Conservation (phyloP, 2,888 invertebrate genomes). For the Deroplatys truncata region DNA sequence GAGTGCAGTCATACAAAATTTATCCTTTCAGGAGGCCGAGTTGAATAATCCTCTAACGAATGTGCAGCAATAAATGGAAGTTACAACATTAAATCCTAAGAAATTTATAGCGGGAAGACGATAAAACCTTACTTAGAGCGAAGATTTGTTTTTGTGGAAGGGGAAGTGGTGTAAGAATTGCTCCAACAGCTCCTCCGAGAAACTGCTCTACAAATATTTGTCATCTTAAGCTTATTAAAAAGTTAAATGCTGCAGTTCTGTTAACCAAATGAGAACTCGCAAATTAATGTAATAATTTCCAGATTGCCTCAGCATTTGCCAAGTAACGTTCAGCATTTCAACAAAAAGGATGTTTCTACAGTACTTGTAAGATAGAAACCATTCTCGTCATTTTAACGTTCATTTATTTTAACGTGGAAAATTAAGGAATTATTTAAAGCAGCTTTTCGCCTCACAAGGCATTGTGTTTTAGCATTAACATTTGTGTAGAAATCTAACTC, state of each 20-base stretch:
- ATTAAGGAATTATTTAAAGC: too few species aligned
- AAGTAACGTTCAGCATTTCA: not conserved
- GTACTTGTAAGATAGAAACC: too few species aligned
- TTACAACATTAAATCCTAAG: not conserved
- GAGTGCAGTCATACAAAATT: not conserved
- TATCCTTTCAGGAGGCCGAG: not conserved
- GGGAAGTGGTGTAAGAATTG: not conserved
- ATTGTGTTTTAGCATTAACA: too few species aligned
- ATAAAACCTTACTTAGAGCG: not conserved
- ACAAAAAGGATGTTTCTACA: too few species aligned
- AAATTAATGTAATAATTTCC: not conserved
- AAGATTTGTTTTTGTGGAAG: not conserved
- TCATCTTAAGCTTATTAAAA: not conserved
- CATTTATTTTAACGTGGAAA: too few species aligned
- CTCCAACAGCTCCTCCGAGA: not conserved
- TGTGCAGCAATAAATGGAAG: not conserved
- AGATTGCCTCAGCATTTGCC: not conserved
- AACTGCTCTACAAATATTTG: not conserved
- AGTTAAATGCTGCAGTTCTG: not conserved
- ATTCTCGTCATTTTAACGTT: too few species aligned
- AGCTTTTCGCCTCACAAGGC: too few species aligned
- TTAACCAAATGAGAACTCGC: not conserved
- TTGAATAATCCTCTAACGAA: not conserved
- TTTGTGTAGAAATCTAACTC: too few species aligned
- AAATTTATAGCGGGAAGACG: not conserved